Conservation (phyloP, 2,888 invertebrate genomes). For the Mesorhabditis belari region DNA sequence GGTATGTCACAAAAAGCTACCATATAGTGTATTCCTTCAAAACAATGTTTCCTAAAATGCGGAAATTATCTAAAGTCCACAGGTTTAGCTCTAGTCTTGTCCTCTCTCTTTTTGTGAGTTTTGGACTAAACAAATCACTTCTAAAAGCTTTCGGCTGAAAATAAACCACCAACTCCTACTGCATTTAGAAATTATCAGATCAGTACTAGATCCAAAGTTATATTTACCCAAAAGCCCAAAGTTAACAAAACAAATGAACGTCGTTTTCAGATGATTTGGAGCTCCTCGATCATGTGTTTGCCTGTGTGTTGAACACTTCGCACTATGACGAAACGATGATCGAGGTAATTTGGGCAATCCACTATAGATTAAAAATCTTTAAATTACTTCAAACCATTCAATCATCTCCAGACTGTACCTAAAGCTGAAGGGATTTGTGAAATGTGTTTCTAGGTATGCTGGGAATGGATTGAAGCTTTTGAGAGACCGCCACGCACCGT, state of each 20-base stretch:
- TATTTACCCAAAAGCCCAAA: slow-evolving; percentile 8
- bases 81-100: no score
- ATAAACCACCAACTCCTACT: no score
- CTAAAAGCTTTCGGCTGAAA: no score
- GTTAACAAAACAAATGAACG: slow-evolving; percentile 12
- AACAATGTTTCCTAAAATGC: no score
- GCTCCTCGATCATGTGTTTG: slow-evolving; percentile 38
- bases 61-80: no score
- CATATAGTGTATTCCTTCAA: no score
- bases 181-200: background rate
- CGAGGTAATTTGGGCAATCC: slow-evolving; percentile 14
- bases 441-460: slow-evolving; percentile 31
- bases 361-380: no score
- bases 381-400: no score
- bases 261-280: slow-evolving; percentile 31
- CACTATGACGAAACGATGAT: slow-evolving; percentile 39
- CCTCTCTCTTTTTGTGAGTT: no score
- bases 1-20: background rate
- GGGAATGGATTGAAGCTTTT: slow-evolving; percentile 41
- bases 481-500: slow-evolving; percentile 25
- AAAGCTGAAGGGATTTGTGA: no score
- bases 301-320: slow-evolving; percentile 35
- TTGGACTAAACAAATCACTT: no score
- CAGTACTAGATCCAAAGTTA: background rate
- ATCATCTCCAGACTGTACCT: no score